Conservation (phyloP, 2,797 vertebrate species). For the Rhinichthys osculus region DNA sequence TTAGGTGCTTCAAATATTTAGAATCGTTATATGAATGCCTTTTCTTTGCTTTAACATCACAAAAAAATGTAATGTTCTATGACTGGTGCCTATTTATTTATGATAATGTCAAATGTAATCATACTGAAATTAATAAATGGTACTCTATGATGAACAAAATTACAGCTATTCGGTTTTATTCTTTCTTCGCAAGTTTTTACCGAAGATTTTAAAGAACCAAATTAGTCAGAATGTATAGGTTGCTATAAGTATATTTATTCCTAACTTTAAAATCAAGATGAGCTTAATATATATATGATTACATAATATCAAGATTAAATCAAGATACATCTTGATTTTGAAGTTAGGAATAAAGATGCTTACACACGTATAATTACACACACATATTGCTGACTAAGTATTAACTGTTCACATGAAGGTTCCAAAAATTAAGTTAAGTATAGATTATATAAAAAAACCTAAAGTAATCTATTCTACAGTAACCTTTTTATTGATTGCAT, state of each 20-base stretch:
- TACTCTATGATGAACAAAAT: slow-evolving; percentile 23
- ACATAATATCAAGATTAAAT: no score
- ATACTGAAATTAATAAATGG: neutral
- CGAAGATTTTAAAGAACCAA: neutral
- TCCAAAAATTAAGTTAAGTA: no score
- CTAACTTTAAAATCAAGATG: neutral
- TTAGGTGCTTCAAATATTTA: neutral
- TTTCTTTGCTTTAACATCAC: neutral
- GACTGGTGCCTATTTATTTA: slow-evolving; percentile 12
- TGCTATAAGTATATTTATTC: neutral
- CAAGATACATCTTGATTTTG: no score
- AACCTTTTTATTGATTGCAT: no score
- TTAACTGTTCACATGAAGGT: no score
- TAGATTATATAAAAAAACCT: no score
- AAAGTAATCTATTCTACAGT: no score
- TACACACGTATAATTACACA: no score
- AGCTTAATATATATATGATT: no score
- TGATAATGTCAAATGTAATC: neutral
- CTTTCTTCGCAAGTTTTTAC: neutral
- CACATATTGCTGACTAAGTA: no score
- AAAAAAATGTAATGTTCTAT: neutral
- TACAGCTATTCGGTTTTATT: neutral
- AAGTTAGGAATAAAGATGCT: no score
- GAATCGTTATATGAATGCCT: neutral
- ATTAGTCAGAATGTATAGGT: neutral